Evolutionary conservation across 2,113 vertebrate genomes (phyloP).

Genomic region (Antechinus flavipes): DNA sequence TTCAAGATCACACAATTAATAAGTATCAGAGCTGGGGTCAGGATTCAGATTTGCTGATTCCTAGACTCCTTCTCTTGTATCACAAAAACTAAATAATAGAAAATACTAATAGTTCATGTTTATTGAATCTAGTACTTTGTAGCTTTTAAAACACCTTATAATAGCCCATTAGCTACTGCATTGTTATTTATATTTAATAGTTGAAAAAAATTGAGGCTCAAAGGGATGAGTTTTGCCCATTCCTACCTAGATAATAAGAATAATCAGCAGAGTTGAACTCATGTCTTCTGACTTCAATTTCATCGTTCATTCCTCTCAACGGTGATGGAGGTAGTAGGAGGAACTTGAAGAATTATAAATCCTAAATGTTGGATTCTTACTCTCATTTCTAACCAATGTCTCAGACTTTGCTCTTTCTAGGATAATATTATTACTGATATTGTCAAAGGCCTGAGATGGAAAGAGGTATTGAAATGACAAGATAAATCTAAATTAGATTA

Average conservation of each 20-base stretch:
- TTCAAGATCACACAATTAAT: slow-evolving; percentile 32
- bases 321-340: neutral
- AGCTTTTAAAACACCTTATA: neutral
- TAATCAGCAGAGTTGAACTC: neutral
- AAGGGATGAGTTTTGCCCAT: neutral
- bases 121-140: neutral
- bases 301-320: neutral
- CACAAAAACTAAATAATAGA: neutral
- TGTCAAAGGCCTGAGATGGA: neutral
- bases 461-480: neutral
- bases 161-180: neutral
- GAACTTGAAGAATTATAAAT: neutral
- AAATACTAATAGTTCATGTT: neutral
- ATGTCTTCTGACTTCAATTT: neutral
- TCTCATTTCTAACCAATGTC: neutral
- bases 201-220: slow-evolving; percentile 21
- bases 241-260: neutral
- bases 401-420: neutral
- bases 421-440: neutral
- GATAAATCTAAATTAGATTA: neutral
- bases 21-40: neutral
- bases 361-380: neutral
- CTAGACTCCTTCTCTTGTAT: slow-evolving; percentile 12
- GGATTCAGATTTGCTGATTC: neutral
- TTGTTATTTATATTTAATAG: slow-evolving; percentile 29